Conservation (phyloP, 2,113 vertebrate species). For the Mustela nigripes region DNA sequence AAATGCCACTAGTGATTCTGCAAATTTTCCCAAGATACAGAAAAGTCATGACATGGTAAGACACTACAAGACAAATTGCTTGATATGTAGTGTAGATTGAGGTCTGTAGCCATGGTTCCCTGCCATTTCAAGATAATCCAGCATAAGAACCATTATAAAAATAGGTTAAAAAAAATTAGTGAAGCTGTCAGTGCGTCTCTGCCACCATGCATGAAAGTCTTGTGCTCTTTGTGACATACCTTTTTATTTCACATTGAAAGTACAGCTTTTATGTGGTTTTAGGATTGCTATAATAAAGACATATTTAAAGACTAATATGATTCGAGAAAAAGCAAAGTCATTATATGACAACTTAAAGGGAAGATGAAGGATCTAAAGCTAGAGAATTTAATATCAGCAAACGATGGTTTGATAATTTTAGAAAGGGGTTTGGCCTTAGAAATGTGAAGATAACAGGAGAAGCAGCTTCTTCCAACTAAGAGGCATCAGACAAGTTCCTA, state of each 20-base stretch:
- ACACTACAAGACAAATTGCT: not conserved
- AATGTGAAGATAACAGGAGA: not conserved
- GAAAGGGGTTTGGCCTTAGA: not conserved
- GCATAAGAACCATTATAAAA: not conserved
- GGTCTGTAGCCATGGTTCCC: not conserved
- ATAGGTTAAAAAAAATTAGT: not conserved
- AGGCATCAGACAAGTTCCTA: not conserved
- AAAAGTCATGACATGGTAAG: not conserved
- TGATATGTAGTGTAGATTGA: not conserved
- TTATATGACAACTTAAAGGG: not conserved
- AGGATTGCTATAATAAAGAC: not conserved
- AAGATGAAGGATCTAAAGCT: not conserved
- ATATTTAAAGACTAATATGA: not conserved
- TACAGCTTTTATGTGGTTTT: not conserved
- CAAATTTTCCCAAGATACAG: not conserved
- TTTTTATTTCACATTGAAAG: not conserved
- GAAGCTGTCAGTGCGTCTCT: not conserved
- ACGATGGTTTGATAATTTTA: not conserved
- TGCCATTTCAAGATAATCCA: not conserved
- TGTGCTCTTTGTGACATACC: not conserved
- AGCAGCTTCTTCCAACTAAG: not conserved
- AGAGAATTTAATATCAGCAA: not conserved
- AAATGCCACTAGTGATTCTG: not conserved
- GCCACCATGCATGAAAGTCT: not conserved
- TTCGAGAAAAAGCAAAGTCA: not conserved